Evolutionary conservation across 2,797 vertebrate species (phyloP), one percentile per base, ranked within the genome.

Genomic region (Chaenodraco wilsoni): DNA sequence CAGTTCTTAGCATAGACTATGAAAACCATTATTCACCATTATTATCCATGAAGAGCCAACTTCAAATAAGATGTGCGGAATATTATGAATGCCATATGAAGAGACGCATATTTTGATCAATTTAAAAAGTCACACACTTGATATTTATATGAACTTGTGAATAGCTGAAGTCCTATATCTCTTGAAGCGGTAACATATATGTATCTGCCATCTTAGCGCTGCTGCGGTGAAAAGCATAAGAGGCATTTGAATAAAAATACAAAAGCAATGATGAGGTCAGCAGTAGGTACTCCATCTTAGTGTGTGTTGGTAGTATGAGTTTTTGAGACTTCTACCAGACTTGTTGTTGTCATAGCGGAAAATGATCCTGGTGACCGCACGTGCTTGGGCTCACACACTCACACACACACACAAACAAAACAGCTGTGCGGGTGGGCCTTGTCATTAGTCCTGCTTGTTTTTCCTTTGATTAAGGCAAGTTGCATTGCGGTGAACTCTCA

Each of bases 401-500:
- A 12, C 65, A n/a, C 66, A 13, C 46, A 73, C 46, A 73, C 56
- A 64, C 76, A 75, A 59, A 88, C 81, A 85, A 81, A 87, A 89
- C 89, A 89, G 89, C 88, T 89, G 91, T 91, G 84, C 59, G 82
- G 85, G 92, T 90, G 87, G 89, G 92, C 87, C 91, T 83, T 71
- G 81, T 88, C 78, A 84, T 92, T 86, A 82, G 81, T 83, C 88
- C 85, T 88, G 84, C 87, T 91, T 92, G 88, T 94, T 93, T 93
- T 90, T 80, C 86, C 87, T 89, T 92, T 93, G 89, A 93, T 90
- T 87, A 88, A 82, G 78, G 71, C 87, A 93, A 94, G 90, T 93
- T 94, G 87, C 75, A 78, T 88, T 89, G 93, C 90, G 87, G 93
- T 91, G 90, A 93, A 88, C 95, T 93, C 95, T 93, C 82, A 83